These are phyloP conservation scores for Sebastes taczanowskii DNA, from an alignment of 2,797 vertebrate genomes.

Conservation along the genomic window DNA sequence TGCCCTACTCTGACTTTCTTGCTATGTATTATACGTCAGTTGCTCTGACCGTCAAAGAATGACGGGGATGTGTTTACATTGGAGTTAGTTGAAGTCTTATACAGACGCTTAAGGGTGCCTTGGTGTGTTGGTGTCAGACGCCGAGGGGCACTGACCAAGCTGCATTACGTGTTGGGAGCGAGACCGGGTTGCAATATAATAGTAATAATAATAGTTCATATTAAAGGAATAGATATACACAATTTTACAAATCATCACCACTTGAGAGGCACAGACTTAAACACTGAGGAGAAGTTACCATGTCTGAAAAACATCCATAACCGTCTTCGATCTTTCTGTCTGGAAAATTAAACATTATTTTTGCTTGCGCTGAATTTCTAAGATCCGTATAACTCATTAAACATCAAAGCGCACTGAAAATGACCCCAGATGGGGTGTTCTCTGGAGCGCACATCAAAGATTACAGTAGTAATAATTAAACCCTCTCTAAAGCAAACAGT, in stretches of 20 bases:
- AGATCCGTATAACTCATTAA: constrained; percentile 33
- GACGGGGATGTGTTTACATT: no score
- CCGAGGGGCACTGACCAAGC: no score
- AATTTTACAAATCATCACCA: not conserved
- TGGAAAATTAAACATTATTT: constrained; percentile 30
- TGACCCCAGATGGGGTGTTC: constrained; percentile 33
- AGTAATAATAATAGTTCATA: not conserved
- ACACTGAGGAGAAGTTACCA: not conserved
- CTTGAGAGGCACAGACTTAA: not conserved
- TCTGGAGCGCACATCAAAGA: constrained; percentile 54
- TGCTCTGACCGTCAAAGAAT: no score
- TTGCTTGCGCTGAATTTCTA: constrained; percentile 19
- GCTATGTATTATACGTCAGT: no score
- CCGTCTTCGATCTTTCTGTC: not conserved
- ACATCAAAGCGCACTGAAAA: constrained; percentile 45
- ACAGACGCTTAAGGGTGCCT: no score
- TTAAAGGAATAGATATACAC: not conserved
- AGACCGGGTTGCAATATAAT: not conserved
- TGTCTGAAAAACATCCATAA: not conserved
- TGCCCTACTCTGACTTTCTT: fast-evolving
- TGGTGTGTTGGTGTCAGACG: no score
- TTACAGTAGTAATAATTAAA: constrained; percentile 55
- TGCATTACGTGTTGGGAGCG: fast-evolving
- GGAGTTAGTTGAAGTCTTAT: no score
- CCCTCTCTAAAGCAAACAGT: constrained; percentile 43